phyloP scores from a whole-genome alignment of 2,113 vertebrate genomes.

The Pagrus major region DNA sequence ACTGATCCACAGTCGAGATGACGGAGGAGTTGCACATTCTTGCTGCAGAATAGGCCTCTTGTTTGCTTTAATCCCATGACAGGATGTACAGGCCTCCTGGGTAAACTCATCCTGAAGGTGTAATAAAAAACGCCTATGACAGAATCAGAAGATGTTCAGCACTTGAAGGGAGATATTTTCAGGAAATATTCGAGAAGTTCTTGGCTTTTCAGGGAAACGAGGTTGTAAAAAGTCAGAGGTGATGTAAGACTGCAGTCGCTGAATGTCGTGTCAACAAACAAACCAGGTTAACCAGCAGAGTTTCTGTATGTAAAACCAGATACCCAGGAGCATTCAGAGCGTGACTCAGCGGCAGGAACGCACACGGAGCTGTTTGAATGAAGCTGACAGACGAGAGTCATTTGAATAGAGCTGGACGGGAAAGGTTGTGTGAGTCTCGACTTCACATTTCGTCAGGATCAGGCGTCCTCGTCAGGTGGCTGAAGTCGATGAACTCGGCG shows the following conservation, averaged over 20 bases:
- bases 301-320: constrained; percentile 38
- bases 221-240: background rate
- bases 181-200: background rate
- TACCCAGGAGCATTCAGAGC: background rate
- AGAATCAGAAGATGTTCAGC: background rate
- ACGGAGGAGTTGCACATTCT: background rate
- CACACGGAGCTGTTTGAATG: background rate
- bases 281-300: constrained; percentile 19
- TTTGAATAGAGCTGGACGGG: background rate
- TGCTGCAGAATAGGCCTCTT: constrained; percentile 35
- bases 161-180: background rate
- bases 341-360: background rate
- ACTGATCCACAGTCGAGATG: background rate
- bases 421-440: background rate
- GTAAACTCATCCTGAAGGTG: background rate
- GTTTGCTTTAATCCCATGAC: constrained; percentile 38
- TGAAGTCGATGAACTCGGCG: too few species aligned
- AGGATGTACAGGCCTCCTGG: background rate
- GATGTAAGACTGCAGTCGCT: background rate
- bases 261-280: constrained; percentile 2
- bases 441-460: too few species aligned
- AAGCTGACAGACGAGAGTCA: background rate
- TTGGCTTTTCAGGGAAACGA: background rate
- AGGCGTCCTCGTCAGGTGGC: too few species aligned
- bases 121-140: background rate